These are phyloP conservation scores for Hirtodrosophila histrioides DNA, from an alignment of 2,888 invertebrate genomes.

Conservation along the genomic window DNA sequence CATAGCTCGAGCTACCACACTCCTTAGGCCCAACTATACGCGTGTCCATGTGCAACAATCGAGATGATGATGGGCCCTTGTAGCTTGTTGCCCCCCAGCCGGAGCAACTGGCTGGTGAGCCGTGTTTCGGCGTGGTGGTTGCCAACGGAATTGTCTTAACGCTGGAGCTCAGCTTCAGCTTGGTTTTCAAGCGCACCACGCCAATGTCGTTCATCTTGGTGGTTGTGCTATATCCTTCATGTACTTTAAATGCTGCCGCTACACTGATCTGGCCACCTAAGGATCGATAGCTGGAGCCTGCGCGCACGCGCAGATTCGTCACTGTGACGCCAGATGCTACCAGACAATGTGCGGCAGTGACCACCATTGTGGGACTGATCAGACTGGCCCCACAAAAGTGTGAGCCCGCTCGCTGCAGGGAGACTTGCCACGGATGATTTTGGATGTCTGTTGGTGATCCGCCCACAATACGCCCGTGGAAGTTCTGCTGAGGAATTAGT, in stretches of 20 bases:
- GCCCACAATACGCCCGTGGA: conserved; percentile 58
- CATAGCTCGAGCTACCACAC: conserved; percentile 84
- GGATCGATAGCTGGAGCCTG: conserved; percentile 39
- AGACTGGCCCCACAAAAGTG: conserved; percentile 87
- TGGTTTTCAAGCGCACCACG: conserved; percentile 36
- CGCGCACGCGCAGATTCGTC: conserved; percentile 34
- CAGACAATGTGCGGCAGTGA: conserved; percentile 88
- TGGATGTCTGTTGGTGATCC: conserved; percentile 58
- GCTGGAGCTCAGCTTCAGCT: conserved; percentile 27
- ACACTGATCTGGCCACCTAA: conserved; percentile 34
- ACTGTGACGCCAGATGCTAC: conserved; percentile 40
- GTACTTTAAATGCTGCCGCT: conserved; percentile 35
- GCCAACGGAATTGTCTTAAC: conserved; percentile 52
- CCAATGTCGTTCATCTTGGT: conserved; percentile 46
- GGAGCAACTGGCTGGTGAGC: conserved; percentile 30
- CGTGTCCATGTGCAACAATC: conserved; percentile 47
- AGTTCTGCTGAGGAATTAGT: conserved; percentile 4
- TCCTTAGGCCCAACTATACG: conserved; percentile 44
- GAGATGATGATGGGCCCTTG: conserved; percentile 22
- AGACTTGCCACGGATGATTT: conserved; percentile 77
- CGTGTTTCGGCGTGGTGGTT: conserved; percentile 34
- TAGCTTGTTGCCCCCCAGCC: conserved; percentile 58
- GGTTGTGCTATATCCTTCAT: conserved; percentile 30
- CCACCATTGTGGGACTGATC: conserved; percentile 83
- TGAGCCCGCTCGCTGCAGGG: conserved; percentile 79